Evolutionary conservation across 2,113 vertebrate genomes (phyloP).

Genomic region (Hypocryptadius cinnamomeus): DNA sequence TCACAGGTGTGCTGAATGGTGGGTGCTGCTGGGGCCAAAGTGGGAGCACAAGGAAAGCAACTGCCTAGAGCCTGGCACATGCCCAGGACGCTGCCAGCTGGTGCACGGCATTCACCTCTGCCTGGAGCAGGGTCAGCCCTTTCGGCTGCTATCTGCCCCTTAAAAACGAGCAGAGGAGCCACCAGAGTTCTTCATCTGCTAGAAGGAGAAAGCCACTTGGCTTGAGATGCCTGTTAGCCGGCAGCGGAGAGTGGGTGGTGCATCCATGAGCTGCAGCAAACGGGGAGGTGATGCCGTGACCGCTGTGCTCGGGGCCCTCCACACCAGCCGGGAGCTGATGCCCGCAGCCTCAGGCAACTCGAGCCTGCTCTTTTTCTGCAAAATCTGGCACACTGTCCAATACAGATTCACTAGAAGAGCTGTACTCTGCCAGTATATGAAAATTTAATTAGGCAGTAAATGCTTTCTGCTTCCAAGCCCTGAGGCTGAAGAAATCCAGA

Average conservation of each 20-base stretch:
- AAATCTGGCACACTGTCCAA: neutral
- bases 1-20: fast-evolving
- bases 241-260: fast-evolving
- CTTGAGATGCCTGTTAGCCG: neutral
- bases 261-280: neutral
- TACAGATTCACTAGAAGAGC: neutral
- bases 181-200: neutral
- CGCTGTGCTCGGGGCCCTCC: fast-evolving
- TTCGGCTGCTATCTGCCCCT: neutral
- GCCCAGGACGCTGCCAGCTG: neutral
- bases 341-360: neutral
- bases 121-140: neutral
- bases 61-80: fast-evolving
- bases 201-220: neutral
- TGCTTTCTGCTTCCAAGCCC: constrained; percentile 24
- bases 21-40: neutral
- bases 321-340: fast-evolving
- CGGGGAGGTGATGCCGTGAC: fast-evolving
- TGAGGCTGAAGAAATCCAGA: constrained; percentile 21
- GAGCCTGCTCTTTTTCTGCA: neutral
- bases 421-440: constrained; percentile 22
- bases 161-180: neutral
- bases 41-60: neutral
- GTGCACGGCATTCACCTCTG: neutral
- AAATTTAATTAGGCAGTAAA: constrained; percentile 53